Base-by-base conservation (phyloP, 2,888 invertebrate genomes). In the Drosophila bunnanda region DNA sequence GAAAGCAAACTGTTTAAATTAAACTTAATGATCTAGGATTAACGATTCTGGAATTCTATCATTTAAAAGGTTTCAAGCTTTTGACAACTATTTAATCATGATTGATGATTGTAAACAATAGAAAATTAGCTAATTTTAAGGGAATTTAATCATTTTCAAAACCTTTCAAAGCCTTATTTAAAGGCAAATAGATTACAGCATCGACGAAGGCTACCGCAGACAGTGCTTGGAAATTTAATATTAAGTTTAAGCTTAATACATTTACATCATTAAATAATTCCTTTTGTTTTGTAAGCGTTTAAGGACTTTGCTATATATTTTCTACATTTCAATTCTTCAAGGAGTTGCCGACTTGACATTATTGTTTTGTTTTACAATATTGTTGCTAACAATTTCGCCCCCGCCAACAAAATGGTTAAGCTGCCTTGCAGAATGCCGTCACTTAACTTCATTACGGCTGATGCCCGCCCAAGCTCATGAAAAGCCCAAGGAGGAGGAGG, bases 371-470 rank as follows among this genome's bases (percentile, higher is more conserved):
- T 87, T 89, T 76, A 76, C 75, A 38, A 60, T 44, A 46, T 67
- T 67, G 58, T 55, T 65, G 58, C 34, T 70, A 68, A 39, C 44
- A 65, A 67, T 73, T 58, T 61, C 61, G 38, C n/a, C 28, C 9
- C 20, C 0, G 0, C 13, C 15, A 13, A 30, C 66, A 64, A 81
- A 75, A 87, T 81, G 78, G 69, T 80, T 87, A 83, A 83, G 89
- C 82, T 79, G 87, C 66, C 71, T 64, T 61, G 75, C 58, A 65
- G 64, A 65, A 65, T 48, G 70, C 74, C 79, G 79, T 83, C 83
- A 89, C 89, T 87, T 83, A 89, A 81, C 88, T 83, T 83, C 89
- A 83, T 83, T 87, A 87, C 72, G 72, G 61, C 71, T 74, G 86
- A 75, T 73, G 79, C 65, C 62, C 54, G 79, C 65, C 62, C 57